Percentiles rank a stretch among this genome's conserved stretches.
These are phyloP conservation scores for Sapajus apella DNA, from an alignment of 2,113 vertebrate genomes.

Conservation along the genomic window DNA sequence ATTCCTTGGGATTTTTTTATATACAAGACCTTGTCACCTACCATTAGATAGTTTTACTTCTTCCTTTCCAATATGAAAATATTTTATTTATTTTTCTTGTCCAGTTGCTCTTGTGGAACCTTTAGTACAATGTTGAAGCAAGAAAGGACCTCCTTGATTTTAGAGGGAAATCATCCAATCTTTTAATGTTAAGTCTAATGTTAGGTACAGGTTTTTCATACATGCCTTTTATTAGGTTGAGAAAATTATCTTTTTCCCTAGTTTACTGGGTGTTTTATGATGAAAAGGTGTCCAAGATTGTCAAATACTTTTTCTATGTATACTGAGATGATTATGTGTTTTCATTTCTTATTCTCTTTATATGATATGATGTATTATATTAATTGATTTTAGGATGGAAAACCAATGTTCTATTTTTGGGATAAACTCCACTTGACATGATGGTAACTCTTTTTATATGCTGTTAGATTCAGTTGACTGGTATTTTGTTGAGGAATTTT, in stretches of 20 bases:
- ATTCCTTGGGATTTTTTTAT: background rate
- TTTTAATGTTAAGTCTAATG: background rate
- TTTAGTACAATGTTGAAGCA: background rate
- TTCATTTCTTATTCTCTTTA: slow-evolving; percentile 6
- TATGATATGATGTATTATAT: background rate
- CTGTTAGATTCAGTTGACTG: slow-evolving; percentile 9
- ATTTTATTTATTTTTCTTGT: slow-evolving; percentile 4
- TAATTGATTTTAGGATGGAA: background rate
- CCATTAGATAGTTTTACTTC: background rate
- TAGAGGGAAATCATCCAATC: background rate
- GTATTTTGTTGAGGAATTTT: slow-evolving; percentile 46
- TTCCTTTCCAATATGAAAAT: background rate
- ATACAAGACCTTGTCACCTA: background rate
- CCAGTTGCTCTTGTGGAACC: background rate
- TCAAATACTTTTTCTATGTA: slow-evolving; percentile 5
- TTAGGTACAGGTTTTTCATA: background rate
- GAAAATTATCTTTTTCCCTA: background rate
- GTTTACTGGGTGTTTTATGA: background rate
- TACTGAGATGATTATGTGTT: background rate
- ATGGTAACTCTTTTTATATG: background rate
- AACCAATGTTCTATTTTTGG: background rate
- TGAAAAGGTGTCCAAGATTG: background rate
- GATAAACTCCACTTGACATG: background rate
- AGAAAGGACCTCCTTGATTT: background rate
- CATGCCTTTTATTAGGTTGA: background rate